Percentiles rank a stretch among this genome's conserved stretches.
These are phyloP conservation scores for Alethe diademata DNA, from an alignment of 2,113 vertebrate genomes.

Conservation along the genomic window DNA sequence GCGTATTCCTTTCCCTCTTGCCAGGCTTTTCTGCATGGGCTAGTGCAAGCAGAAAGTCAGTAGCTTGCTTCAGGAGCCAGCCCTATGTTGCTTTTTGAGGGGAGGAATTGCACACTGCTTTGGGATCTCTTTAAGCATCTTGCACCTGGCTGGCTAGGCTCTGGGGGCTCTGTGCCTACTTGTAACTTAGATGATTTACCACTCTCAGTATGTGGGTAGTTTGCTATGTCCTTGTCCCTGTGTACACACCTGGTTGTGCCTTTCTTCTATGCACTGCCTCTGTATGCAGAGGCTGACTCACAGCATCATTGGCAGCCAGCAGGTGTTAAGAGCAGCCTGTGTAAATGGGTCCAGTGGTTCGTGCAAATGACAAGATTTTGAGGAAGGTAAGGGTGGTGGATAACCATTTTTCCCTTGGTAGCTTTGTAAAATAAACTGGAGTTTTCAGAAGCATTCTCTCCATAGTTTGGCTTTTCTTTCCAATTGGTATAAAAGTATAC, in stretches of 20 bases:
- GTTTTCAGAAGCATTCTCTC: not conserved
- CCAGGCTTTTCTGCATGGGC: not conserved
- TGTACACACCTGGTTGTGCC: not conserved
- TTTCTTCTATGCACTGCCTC: not conserved
- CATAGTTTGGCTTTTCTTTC: not conserved
- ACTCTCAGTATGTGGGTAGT: not conserved
- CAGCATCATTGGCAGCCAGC: not conserved
- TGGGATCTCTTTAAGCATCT: not conserved
- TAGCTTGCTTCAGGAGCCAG: not conserved
- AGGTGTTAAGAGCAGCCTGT: not conserved
- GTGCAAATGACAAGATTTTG: not conserved
- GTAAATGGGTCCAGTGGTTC: not conserved
- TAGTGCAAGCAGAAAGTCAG: not conserved
- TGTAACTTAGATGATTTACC: not conserved
- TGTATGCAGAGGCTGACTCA: not conserved
- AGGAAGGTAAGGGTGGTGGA: not conserved
- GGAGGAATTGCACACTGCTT: not conserved
- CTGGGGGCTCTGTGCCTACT: not conserved
- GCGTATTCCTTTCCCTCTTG: not conserved
- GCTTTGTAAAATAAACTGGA: not conserved
- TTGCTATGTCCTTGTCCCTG: not conserved
- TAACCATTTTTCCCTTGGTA: not conserved
- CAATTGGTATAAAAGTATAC: not conserved
- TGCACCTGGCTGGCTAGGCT: not conserved
- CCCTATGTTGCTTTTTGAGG: accelerated